Evolutionary conservation across 2,797 vertebrate species (phyloP), one percentile per base, ranked within the genome.

Genomic region (Pseudopleuronectes americanus): DNA sequence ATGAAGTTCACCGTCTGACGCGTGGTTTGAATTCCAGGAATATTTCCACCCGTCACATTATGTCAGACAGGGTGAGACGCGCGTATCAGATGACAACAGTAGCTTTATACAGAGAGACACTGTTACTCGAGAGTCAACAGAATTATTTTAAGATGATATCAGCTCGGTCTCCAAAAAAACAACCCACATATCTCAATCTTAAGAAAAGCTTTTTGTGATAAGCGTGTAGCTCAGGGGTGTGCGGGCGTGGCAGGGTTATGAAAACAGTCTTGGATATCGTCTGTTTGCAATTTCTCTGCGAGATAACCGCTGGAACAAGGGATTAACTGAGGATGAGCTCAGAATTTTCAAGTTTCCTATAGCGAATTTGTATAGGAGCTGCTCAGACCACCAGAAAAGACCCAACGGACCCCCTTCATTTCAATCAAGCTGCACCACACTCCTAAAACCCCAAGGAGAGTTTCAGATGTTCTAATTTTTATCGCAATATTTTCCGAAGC

Each of bases 91-190:
- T 76, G 82, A 22, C 64, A 59, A 71, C 76, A 77, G 77, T 58
- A 81, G 85, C 71, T 79, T 62, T 23, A 17, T 51, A 55, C 60
- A 63, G 36, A 81, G 63, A 81, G 21, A 12, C 23, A 8, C 47
- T 63, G 55, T 84, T 79, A 69, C 80, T 41, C 63, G 23, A 64
- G 70, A 45, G 23, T 41, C 49, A 76, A 60, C 65, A 78, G 74
- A 57, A 81, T 28, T 79, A 73, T 82, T 85, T 84, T 71, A 64
- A 81, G 77, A 89, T 85, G 64, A 7, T 78, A 81, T 85, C 84
- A 69, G 62, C 47, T 0, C 49, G 66, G 75, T 60, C 38, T 24
- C 43, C 55, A 45, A 68, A 43, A 60, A 12, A 38, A 21, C n/a
- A n/a, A 41, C 9, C 7, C 2, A 4, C 73, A 64, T n/a, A 53